A percentile compares a stretch with the other conserved stretches of the same genome.
Evolutionary conservation across 2,888 invertebrate genomes (phyloP).

Genomic region (Sthenelais limicola): DNA sequence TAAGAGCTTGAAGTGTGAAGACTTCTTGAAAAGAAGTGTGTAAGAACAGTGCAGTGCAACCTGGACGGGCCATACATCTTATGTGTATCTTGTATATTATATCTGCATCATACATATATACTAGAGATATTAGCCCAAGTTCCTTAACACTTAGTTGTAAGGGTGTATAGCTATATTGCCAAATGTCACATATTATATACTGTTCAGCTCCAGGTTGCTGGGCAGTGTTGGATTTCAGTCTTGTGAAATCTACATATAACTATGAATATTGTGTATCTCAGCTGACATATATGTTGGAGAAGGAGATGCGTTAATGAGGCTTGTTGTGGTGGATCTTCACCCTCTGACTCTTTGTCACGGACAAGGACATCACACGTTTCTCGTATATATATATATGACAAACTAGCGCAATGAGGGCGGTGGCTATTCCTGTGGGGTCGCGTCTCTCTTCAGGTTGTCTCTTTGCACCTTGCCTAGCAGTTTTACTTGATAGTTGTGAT

Average conservation of each 20-base stretch:
- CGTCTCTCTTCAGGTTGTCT: too few species aligned
- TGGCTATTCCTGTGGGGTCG: too few species aligned
- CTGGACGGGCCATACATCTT: neutral
- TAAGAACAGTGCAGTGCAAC: conserved; percentile 30
- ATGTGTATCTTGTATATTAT: conserved; percentile 22
- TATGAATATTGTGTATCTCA: conserved; percentile 35
- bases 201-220: conserved; percentile 23
- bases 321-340: too few species aligned
- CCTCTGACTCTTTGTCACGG: too few species aligned
- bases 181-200: neutral
- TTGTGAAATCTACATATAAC: conserved; percentile 8
- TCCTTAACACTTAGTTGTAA: conserved; percentile 31
- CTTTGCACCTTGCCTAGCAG: too few species aligned
- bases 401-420: too few species aligned
- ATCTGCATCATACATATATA: conserved; percentile 5
- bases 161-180: neutral
- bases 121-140: conserved; percentile 10
- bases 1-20: conserved; percentile 31
- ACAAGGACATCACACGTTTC: too few species aligned
- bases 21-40: conserved; percentile 29
- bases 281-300: too few species aligned
- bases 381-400: too few species aligned
- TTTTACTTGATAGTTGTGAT: conserved; percentile 21
- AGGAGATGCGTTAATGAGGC: too few species aligned
- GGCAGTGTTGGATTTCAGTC: conserved; percentile 30